A percentile compares a stretch with the other conserved stretches of the same genome.
Evolutionary conservation across 1,140 invertebrate species (phyloP).

Genomic region (Parapsyche elsis): DNA sequence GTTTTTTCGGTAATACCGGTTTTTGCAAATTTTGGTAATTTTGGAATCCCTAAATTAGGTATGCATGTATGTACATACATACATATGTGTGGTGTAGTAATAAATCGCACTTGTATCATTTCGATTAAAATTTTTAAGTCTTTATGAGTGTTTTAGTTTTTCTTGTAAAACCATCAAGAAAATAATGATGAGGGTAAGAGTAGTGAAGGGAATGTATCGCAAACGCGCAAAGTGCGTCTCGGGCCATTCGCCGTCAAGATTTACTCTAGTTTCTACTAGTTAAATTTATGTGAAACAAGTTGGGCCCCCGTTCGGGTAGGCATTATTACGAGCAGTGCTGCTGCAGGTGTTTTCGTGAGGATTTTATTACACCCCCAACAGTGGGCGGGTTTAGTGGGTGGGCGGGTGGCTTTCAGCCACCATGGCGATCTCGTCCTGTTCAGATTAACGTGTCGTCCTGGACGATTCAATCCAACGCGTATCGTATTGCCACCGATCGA

Average conservation of each 20-base stretch:
- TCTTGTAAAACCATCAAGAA: too few species aligned
- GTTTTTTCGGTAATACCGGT: too few species aligned
- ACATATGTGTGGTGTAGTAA: too few species aligned
- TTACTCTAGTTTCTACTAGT: conserved; percentile 36
- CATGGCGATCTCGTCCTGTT: background rate
- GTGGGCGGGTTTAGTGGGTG: background rate
- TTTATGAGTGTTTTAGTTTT: too few species aligned
- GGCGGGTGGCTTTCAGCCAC: background rate
- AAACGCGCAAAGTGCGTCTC: conserved; percentile 15
- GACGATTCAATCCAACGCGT: conserved; percentile 29
- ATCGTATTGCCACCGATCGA: background rate
- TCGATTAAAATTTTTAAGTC: too few species aligned
- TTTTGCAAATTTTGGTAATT: too few species aligned
- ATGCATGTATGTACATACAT: too few species aligned
- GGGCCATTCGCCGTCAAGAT: background rate
- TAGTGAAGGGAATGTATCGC: background rate
- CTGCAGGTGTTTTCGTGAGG: conserved; percentile 36
- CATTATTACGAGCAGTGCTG: conserved; percentile 17
- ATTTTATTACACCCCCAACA: conserved; percentile 34
- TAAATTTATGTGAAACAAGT: conserved; percentile 38
- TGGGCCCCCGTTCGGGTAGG: background rate
- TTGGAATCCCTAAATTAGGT: too few species aligned
- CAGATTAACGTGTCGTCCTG: conserved; percentile 15
- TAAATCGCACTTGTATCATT: too few species aligned
- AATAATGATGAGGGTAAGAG: background rate